Evolutionary conservation across 1,140 invertebrate genomes (phyloP).

Genomic region (Araneus ventricosus): DNA sequence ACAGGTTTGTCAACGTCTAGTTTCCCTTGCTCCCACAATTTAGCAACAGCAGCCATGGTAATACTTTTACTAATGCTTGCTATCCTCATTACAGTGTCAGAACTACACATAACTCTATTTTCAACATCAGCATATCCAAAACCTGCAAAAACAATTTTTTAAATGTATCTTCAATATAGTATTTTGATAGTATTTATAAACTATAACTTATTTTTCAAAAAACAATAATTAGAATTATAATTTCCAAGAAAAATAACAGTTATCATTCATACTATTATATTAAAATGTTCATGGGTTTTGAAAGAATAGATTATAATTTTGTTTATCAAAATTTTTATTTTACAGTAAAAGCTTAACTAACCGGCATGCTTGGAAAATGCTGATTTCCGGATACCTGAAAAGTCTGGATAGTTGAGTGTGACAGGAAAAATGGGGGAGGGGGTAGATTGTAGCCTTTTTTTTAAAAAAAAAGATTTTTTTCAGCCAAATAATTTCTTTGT

Average conservation of each 20-base stretch:
- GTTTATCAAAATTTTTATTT: no score
- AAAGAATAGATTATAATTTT: no score
- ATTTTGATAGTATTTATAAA: neutral
- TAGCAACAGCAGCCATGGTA: conserved; percentile 83
- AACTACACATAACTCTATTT: conserved; percentile 81
- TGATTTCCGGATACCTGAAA: no score
- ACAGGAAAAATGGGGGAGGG: no score
- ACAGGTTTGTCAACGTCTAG: conserved; percentile 84
- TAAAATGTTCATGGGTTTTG: no score
- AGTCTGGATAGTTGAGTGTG: no score
- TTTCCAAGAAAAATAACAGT: neutral
- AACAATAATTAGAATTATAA: neutral
- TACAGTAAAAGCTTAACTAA: no score
- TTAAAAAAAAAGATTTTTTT: no score
- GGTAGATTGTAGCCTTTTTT: no score
- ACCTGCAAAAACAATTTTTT: conserved; percentile 79
- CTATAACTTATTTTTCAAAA: neutral
- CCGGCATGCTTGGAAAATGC: no score
- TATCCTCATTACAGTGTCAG: conserved; percentile 84
- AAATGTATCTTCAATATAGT: neutral
- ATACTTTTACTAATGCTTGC: conserved; percentile 85
- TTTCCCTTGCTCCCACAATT: conserved; percentile 82
- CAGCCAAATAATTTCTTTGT: no score
- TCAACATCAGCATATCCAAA: conserved; percentile 84
- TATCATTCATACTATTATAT: no score